phyloP scores from a whole-genome alignment of 2,888 invertebrate species.

The Drosophila niveifrons region DNA sequence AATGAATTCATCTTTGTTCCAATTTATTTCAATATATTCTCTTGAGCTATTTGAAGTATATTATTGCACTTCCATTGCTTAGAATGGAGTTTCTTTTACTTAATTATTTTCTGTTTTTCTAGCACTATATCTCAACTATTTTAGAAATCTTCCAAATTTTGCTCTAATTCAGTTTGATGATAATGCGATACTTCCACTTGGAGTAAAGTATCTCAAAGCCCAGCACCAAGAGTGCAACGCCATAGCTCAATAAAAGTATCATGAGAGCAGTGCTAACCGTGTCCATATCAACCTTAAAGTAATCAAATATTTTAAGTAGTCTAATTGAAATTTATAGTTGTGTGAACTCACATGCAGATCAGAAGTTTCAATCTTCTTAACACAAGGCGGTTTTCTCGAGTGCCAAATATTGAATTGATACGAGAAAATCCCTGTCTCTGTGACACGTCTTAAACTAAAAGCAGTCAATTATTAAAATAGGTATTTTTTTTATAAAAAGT shows the following conservation, averaged over 20 bases:
- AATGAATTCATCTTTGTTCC: too few relatives aligned
- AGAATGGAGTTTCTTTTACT: too few relatives aligned
- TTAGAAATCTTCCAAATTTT: neutral
- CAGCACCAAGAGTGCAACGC: constrained; percentile 80
- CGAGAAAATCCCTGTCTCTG: constrained; percentile 87
- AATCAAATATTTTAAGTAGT: neutral
- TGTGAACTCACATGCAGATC: constrained; percentile 81
- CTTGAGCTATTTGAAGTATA: too few relatives aligned
- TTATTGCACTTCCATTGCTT: too few relatives aligned
- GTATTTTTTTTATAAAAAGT: neutral
- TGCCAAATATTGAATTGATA: constrained; percentile 88
- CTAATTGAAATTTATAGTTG: accelerated
- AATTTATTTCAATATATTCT: too few relatives aligned
- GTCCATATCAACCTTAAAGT: constrained; percentile 86
- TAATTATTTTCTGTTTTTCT: too few relatives aligned
- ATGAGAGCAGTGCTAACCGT: constrained; percentile 88
- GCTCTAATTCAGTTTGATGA: constrained; percentile 35
- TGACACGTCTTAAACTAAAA: constrained; percentile 87
- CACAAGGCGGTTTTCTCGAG: constrained; percentile 87
- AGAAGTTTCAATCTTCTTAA: constrained; percentile 84
- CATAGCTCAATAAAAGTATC: constrained; percentile 86
- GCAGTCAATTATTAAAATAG: neutral
- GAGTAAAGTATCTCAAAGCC: constrained; percentile 73
- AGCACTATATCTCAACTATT: too few relatives aligned
- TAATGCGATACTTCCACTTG: constrained; percentile 47